Evolutionary conservation across 1,140 invertebrate genomes (phyloP).

Genomic region (Drosophila burlai): DNA sequence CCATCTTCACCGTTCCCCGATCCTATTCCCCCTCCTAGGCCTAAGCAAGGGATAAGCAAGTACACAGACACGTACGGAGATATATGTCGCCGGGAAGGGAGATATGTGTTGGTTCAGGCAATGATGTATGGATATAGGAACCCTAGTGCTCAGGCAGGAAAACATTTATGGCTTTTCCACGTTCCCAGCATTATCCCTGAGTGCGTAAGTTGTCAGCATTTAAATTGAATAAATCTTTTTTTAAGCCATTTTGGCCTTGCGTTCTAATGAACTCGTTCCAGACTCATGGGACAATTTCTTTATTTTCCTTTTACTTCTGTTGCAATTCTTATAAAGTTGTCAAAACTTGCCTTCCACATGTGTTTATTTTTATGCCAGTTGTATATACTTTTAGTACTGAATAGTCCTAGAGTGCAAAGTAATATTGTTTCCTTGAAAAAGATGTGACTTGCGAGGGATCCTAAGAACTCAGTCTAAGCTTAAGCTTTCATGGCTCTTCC

Average conservation of each 20-base stretch:
- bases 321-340: conserved; percentile 41
- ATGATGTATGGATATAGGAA: too few relatives aligned
- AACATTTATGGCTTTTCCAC: conserved; percentile 3
- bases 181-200: background rate
- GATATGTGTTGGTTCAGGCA: background rate
- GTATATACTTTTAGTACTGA: background rate
- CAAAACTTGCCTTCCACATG: conserved; percentile 21
- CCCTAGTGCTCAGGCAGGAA: too few relatives aligned
- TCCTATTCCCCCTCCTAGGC: background rate
- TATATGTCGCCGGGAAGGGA: too few relatives aligned
- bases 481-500: background rate
- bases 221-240: background rate
- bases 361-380: conserved; percentile 28
- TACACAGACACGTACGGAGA: too few relatives aligned
- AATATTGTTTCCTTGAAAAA: too few relatives aligned
- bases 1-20: background rate
- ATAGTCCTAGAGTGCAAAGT: background rate
- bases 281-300: conserved; percentile 20
- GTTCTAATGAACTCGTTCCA: conserved; percentile 29
- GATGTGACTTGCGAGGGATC: background rate
- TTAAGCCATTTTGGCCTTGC: conserved; percentile 6
- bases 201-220: background rate
- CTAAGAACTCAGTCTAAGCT: too few relatives aligned
- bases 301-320: conserved; percentile 1
- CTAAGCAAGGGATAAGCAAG: background rate